Evolutionary conservation across 2,888 invertebrate species (phyloP).

Genomic region (Anorthoa munda): DNA sequence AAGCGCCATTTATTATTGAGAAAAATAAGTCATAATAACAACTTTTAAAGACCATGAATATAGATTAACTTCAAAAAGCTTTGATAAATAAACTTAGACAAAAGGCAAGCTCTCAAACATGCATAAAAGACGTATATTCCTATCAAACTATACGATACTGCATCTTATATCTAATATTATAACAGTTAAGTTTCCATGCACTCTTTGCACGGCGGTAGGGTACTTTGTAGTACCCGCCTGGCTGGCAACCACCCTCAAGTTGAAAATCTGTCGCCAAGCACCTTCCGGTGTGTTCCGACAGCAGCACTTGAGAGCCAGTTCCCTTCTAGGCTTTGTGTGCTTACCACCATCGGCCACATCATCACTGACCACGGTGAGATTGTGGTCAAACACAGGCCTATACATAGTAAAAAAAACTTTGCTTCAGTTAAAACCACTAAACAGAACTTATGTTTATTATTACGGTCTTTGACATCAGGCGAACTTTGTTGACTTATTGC

Average conservation of each 20-base stretch:
- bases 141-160: background rate
- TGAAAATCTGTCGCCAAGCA: no score
- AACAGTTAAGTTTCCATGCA: conserved; percentile 22
- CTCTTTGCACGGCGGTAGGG: no score
- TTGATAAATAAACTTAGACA: background rate
- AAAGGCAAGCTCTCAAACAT: conserved; percentile 1
- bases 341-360: no score
- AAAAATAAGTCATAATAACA: background rate
- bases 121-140: background rate
- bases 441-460: conserved; percentile 18
- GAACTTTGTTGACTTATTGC: background rate
- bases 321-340: no score
- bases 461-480: conserved; percentile 6
- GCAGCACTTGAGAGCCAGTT: no score
- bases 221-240: no score
- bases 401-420: no score
- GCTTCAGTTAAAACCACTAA: conserved; percentile 19
- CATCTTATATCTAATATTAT: conserved; percentile 7
- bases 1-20: background rate
- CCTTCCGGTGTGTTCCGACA: no score
- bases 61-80: background rate
- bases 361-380: no score
- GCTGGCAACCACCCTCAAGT: no score
- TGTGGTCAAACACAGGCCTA: no score
- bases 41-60: background rate